Conservation (phyloP, 2,113 vertebrate genomes). For the Sphyrna mokarran region DNA sequence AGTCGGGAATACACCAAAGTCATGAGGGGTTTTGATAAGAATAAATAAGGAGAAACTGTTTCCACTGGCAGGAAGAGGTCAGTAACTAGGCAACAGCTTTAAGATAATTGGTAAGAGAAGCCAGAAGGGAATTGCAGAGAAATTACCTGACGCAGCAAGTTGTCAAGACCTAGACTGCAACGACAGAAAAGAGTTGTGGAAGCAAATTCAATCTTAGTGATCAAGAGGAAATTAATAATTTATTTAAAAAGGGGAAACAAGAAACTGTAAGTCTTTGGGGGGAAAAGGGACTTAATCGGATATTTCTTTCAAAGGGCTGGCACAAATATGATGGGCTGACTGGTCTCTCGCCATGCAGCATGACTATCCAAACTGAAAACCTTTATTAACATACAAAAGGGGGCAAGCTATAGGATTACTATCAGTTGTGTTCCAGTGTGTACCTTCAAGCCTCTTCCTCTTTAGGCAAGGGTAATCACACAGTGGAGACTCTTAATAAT, state of each 20-base stretch:
- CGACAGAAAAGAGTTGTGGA: neutral
- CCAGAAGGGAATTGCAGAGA: neutral
- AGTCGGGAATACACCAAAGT: neutral
- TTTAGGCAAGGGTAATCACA: neutral
- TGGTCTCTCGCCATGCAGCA: neutral
- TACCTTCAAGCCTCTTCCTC: neutral
- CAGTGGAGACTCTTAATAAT: neutral
- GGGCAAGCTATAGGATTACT: neutral
- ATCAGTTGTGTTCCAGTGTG: neutral
- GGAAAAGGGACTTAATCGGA: neutral
- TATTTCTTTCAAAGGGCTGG: neutral
- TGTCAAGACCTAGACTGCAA: neutral
- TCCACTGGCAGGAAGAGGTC: neutral
- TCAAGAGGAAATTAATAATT: neutral
- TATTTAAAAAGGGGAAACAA: neutral
- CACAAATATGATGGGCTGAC: neutral
- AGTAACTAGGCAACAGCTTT: neutral
- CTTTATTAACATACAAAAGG: neutral
- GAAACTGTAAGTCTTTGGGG: neutral
- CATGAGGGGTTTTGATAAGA: neutral
- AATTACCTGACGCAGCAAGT: neutral
- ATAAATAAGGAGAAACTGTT: constrained; percentile 3
- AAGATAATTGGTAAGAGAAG: neutral
- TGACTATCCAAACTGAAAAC: neutral
- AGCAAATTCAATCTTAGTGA: neutral